Evolutionary conservation across 1,140 invertebrate species (phyloP), one percentile per base, ranked within the genome.

Genomic region (Drosophila cardini): DNA sequence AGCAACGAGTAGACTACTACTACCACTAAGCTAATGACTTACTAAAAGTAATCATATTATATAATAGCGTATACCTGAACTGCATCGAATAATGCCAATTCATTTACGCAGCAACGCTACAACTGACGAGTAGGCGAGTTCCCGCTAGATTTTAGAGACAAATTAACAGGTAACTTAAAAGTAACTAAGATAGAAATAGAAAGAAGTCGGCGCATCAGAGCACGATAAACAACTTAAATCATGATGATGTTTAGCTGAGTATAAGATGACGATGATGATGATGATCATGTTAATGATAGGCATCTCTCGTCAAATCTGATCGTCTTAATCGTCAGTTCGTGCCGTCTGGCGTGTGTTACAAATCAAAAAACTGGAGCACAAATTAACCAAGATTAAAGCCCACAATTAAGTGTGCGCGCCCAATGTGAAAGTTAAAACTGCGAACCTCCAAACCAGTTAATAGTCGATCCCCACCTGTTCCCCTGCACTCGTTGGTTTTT

Each of bases 391-490:
- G 85, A 80, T 90, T 89, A 84, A 73, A 80, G 77, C 74, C 65
- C 80, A 89, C 85, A 89, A 89, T 89, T 90, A 90, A 76, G 82
- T 26, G 68, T 71, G 64, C 53, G 83, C 82, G 82, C 82, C 82
- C 84, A 87, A 90, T 90, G 84, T 87, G 84, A 89, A 90, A 89
- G 85, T 90, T 90, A 90, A 89, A 72, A 67, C 55, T 55, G 62
- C 56, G 65, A 78, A 82, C 72, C 65, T 50, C 55, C 52, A 65
- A 70, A 76, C 80, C 84, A 85, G 81, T 83, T 80, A 40, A 21
- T 18, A 63, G 81, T 72, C 75, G 74, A 18, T 50, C 4, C 11
- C 21, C 11, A 11, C 4, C 30, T 52, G 13, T 13, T 34, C 46
- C 15, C 10, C 16, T 48, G 52, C 10, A 30, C 45, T 56, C 52